Evolutionary conservation across 2,113 vertebrate genomes (phyloP), one percentile per base, ranked within the genome.

Genomic region (Smithornis capensis): DNA sequence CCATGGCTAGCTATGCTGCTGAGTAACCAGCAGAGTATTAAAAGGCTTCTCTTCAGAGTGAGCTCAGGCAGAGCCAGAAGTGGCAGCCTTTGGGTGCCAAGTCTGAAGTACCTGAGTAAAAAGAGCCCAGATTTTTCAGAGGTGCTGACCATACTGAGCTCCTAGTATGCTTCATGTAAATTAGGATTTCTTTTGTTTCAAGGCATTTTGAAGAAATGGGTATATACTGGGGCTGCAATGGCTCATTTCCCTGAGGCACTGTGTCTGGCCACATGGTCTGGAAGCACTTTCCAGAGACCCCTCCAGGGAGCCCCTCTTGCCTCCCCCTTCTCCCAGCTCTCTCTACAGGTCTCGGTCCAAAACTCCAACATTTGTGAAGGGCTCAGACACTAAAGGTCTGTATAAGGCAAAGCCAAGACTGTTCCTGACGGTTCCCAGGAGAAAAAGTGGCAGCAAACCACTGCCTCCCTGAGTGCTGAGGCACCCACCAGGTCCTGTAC

Each of bases 321-420:
- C 38, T 70, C 5, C 13, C 22, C 47, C 31, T 64, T 42, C 28
- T 87, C 15, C 65, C 24, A 78, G 60, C 13, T 29, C 37, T 81
- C 14, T 25, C 35, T 55, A 42, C 0, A 0, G 33, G 13, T 63
- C 44, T 56, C 29, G 13, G 21, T 59, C 21, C 0, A 0, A 73
- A 63, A 6, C 11, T 3, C 19, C 0, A 3, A 16, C 14, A 24
- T 33, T 35, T 71, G 29, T 45, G 23, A 84, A 44, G 56, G 47
- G 31, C 22, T 85, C 38, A 60, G 44, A 29, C 44, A 10, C 23
- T 28, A 19, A 42, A 79, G 33, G 8, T 50, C 83, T 67, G 33
- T 68, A 56, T 50, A n/a, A 55, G 70, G 44, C 71, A 50, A 50
- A 84, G 42, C 42, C 19, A 77, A 78, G 50, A 4, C 28, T 44